Conservation (phyloP, 2,888 invertebrate genomes). For the Dryomyza anilis region DNA sequence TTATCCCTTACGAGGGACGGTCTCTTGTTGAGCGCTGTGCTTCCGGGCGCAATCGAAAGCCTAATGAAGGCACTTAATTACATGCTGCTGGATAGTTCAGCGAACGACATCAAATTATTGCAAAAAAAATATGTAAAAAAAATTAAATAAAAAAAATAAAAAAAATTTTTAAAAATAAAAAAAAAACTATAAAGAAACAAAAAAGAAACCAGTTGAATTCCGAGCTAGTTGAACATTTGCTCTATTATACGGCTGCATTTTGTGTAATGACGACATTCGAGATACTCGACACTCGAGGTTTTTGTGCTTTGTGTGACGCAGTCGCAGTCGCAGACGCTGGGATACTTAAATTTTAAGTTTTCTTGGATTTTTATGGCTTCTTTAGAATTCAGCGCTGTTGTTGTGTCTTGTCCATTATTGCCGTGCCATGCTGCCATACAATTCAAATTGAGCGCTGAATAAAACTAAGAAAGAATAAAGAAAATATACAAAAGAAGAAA, state of each 20-base stretch:
- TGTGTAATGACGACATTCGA: no score
- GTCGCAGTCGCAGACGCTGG: not conserved
- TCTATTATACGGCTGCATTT: not conserved
- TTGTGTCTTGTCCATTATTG: not conserved
- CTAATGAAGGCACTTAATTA: constrained; percentile 6
- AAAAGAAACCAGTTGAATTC: no score
- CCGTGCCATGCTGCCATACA: not conserved
- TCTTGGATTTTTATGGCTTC: not conserved
- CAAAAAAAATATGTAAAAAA: not conserved
- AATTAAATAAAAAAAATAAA: no score
- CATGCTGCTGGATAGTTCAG: not conserved
- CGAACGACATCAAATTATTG: not conserved
- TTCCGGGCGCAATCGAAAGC: not conserved
- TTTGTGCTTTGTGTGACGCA: not conserved
- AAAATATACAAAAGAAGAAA: not conserved
- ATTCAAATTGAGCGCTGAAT: not conserved
- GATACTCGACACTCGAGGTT: no score
- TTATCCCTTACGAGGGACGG: no score
- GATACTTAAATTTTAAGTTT: not conserved
- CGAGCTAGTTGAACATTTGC: not conserved
- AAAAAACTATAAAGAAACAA: no score
- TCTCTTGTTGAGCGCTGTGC: no score
- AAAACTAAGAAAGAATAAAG: not conserved
- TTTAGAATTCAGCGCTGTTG: not conserved
- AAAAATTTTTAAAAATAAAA: not conserved